Evolutionary conservation across 2,888 invertebrate genomes (phyloP), one percentile per base, ranked within the genome.

Genomic region (Mythimna impura): DNA sequence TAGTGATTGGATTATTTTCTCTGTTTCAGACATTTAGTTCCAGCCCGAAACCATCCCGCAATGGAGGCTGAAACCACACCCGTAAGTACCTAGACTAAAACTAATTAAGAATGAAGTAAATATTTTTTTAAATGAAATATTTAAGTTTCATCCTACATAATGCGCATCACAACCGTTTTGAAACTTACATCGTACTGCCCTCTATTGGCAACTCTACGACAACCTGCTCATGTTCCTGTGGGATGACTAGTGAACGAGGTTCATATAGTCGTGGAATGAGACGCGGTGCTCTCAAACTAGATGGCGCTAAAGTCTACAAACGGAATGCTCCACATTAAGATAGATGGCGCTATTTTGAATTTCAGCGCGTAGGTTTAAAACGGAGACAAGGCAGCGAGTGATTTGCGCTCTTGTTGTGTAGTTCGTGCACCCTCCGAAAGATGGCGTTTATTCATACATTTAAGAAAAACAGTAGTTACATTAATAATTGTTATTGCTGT

Each of bases 11-110:
- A 68, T 81, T 83, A 78, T 88, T 82, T 86, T 87, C 89, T 89
- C 76, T 85, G 86, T 94, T 93, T 71, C 94, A 94, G 94, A 94
- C 94, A 88, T 89, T 93, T 86, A 91, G 89, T 92, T 91, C 87
- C 91, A 87, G 89, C 86, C 86, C 86, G 82, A 86, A 83, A 88
- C 85, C 88, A 87, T 82, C 83, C 86, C 87, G 76, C 77, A 82
- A 95, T 94, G 95, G 87, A 90, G 85, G 88, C 89, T 87, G 91
- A 92, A 88, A 92, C 92, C 91, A 92, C 93, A 95, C 93, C 94
- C 94, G 95, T 96, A 87, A 95, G 95, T 96, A 93, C 81, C 72
- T 90, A 89, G 80, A 81, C 55, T 69, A 47, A 75, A 80, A 71
- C 20, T 64, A 64, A 52, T 65, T 40, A 43, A 58, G 12, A 74